Evolutionary conservation across 1,140 invertebrate species (phyloP).

Genomic region (Sycophaga agraensis): DNA sequence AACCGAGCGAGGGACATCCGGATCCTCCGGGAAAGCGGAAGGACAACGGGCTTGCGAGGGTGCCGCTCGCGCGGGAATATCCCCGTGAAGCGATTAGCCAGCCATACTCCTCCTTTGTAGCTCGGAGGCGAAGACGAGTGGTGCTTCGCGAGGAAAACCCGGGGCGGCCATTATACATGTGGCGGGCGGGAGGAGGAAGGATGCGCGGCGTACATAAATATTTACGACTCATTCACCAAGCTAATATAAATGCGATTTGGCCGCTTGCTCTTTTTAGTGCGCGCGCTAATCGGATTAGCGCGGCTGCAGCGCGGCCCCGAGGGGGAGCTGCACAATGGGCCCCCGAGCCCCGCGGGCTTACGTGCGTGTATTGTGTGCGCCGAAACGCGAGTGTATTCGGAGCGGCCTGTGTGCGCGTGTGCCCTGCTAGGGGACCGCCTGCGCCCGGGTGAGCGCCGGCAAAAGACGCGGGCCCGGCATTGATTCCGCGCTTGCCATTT

Average conservation of each 20-base stretch:
- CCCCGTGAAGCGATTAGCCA: conserved; percentile 51
- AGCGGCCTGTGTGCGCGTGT: no score
- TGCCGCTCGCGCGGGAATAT: conserved; percentile 44
- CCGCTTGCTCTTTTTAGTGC: conserved; percentile 58
- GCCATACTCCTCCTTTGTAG: conserved; percentile 38
- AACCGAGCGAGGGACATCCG: no score
- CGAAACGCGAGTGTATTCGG: no score
- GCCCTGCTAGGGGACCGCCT: no score
- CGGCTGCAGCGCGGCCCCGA: conserved; percentile 34
- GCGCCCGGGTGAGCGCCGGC: no score
- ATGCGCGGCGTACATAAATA: conserved; percentile 57
- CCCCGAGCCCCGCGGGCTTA: no score
- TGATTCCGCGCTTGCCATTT: no score
- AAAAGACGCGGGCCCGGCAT: no score
- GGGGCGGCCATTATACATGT: not conserved
- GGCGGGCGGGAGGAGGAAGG: conserved; percentile 1
- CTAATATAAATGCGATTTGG: conserved; percentile 60
- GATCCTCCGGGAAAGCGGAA: no score
- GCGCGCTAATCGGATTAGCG: conserved; percentile 50
- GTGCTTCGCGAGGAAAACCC: not conserved
- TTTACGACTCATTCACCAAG: conserved; percentile 58
- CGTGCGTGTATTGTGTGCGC: no score
- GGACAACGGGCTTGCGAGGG: no score
- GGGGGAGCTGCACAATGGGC: not conserved
- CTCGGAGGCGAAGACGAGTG: not conserved